Evolutionary conservation across 2,888 invertebrate species (phyloP), one percentile per base, ranked within the genome.

Genomic region (Pandemis cinnamomeana): DNA sequence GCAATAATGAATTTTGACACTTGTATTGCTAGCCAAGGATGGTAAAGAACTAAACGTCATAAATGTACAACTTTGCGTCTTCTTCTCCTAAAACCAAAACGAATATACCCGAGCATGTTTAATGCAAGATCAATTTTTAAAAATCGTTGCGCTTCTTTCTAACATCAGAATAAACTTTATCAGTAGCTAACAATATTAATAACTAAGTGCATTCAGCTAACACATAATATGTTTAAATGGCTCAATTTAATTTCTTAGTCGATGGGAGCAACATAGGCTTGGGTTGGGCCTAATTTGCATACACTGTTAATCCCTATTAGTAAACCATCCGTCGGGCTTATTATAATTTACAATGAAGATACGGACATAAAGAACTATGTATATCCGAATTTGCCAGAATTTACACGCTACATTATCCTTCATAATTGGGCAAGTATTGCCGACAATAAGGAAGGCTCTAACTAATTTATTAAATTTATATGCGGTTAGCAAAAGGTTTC

Each of bases 271-370:
- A 13, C 44, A 27, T 7, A 48, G 15, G 44, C 46, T 1, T 20
- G 63, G 68, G 63, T 62, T 41, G 15, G 55, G 20, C 42, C 63
- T 63, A 48, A 69, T 72, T 72, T 69, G 58, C 72, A 72, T 72
- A 64, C 27, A 72, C 68, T 68, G 72, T 64, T 68, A 68, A 63
- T 55, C 68, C 72, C 63, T 69, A 72, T 69, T 68, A 69, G 72
- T 64, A 51, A 63, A 64, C 63, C 68, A 69, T 58, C 68, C 68
- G 68, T 72, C 55, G 63, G 62, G 63, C 53, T 68, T 41, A 72
- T 68, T 55, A 55, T 62, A 2, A 72, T 72, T 72, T 64, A 69
- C 63, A 58, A 69, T 63, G 63, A 55, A 68, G 58, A 72, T 72
- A 63, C 46, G 6, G 10, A 58, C 63, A 36, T 63, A 69, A 72